Conservation (phyloP, 2,113 vertebrate genomes). For the Misgurnus mizolepis region DNA sequence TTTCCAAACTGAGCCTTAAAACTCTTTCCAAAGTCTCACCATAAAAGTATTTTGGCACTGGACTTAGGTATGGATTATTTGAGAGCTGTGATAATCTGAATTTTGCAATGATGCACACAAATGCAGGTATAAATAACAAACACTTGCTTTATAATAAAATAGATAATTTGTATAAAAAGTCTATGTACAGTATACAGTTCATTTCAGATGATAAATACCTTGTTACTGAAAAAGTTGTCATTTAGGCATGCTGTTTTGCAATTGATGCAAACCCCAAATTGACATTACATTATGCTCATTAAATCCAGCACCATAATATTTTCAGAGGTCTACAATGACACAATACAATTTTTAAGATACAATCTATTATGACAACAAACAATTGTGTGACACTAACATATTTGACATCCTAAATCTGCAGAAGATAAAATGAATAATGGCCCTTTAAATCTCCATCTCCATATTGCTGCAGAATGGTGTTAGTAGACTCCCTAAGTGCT, state of each 20-base stretch:
- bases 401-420: background rate
- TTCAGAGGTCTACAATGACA: background rate
- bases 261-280: conserved; percentile 3
- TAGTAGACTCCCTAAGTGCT: conserved; percentile 50
- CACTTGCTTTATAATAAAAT: conserved; percentile 8
- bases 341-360: background rate
- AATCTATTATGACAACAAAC: background rate
- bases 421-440: background rate
- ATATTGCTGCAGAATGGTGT: conserved; percentile 23
- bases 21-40: background rate
- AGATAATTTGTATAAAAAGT: conserved; percentile 29
- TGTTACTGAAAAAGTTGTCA: conserved; percentile 15
- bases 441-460: background rate
- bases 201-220: conserved; percentile 30
- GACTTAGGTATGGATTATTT: background rate
- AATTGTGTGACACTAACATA: background rate
- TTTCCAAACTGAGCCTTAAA: conserved; percentile 48
- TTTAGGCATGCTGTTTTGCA: background rate
- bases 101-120: conserved; percentile 23
- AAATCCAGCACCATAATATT: conserved; percentile 9
- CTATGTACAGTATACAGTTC: conserved; percentile 46
- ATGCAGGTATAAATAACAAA: conserved; percentile 1
- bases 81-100: background rate
- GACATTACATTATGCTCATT: conserved; percentile 11
- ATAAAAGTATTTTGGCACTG: background rate